Percentiles rank a stretch among this genome's conserved stretches.
Evolutionary conservation across 2,113 vertebrate genomes (phyloP).

Genomic region (Osmerus mordax): DNA sequence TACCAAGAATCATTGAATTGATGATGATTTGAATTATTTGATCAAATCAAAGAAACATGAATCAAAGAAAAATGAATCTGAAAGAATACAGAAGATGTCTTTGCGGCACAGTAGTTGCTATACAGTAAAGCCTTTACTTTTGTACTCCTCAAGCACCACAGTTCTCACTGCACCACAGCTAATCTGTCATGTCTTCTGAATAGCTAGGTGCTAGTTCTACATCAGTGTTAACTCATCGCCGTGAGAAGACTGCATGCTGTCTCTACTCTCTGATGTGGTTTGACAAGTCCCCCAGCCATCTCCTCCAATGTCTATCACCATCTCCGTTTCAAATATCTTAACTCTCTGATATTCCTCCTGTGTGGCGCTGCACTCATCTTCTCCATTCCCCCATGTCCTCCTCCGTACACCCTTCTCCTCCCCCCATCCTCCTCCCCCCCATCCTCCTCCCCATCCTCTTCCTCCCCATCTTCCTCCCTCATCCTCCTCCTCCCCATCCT

Average conservation of each 20-base stretch:
- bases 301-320: constrained; percentile 26
- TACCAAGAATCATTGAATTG: no score
- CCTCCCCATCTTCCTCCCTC: no score
- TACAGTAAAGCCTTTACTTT: no score
- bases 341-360: background rate
- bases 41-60: no score
- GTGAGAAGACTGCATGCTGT: background rate
- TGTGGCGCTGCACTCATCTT: background rate
- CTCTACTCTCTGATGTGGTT: constrained; percentile 29
- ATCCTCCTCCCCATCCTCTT: background rate
- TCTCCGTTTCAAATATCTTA: constrained; percentile 17
- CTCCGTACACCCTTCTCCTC: background rate
- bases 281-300: constrained; percentile 32
- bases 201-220: background rate
- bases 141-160: no score
- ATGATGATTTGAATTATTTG: no score
- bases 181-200: constrained; percentile 10
- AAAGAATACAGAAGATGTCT: no score
- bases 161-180: background rate
- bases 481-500: background rate
- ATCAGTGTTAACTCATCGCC: no score
- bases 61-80: no score
- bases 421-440: background rate
- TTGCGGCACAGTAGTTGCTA: no score
- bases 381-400: background rate